A percentile compares a stretch with the other conserved stretches of the same genome.
Evolutionary conservation across 1,140 invertebrate species (phyloP).

Genomic region (Drosophila kepulauana): DNA sequence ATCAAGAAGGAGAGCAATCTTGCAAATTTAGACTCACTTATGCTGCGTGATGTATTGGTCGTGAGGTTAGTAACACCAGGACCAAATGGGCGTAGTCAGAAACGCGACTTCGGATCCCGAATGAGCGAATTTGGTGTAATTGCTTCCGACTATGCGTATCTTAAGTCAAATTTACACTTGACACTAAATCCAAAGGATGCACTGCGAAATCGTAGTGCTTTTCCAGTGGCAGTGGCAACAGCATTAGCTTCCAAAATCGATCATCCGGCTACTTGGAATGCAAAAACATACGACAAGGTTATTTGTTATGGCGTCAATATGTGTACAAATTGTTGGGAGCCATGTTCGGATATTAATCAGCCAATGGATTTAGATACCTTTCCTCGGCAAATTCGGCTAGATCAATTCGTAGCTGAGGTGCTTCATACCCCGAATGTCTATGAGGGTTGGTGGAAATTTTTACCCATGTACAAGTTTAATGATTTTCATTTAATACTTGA

Average conservation of each 20-base stretch:
- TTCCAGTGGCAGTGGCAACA: conserved; percentile 68
- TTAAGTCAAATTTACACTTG: conserved; percentile 70
- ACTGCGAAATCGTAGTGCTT: conserved; percentile 70
- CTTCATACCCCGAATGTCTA: conserved; percentile 60
- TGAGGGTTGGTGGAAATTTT: conserved; percentile 77
- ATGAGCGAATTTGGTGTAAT: conserved; percentile 72
- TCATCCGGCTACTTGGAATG: conserved; percentile 79
- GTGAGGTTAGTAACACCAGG: conserved; percentile 60
- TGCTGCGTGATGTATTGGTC: conserved; percentile 59
- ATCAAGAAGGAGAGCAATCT: conserved; percentile 61
- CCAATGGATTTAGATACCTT: conserved; percentile 73
- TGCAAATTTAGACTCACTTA: conserved; percentile 43
- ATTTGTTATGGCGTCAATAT: conserved; percentile 78
- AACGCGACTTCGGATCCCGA: conserved; percentile 65
- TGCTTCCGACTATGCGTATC: conserved; percentile 74
- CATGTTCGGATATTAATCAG: conserved; percentile 53
- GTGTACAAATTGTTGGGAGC: conserved; percentile 78
- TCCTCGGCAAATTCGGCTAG: conserved; percentile 68
- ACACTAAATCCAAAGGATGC: conserved; percentile 66
- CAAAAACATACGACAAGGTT: conserved; percentile 72
- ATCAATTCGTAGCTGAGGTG: conserved; percentile 67
- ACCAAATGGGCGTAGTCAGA: conserved; percentile 37
- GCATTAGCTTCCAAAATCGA: conserved; percentile 76
- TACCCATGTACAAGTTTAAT: conserved; percentile 75
- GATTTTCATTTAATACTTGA: conserved; percentile 70